Evolutionary conservation across 2,888 invertebrate genomes (phyloP), one percentile per base, ranked within the genome.

Genomic region (Gnatocerus cornutus): DNA sequence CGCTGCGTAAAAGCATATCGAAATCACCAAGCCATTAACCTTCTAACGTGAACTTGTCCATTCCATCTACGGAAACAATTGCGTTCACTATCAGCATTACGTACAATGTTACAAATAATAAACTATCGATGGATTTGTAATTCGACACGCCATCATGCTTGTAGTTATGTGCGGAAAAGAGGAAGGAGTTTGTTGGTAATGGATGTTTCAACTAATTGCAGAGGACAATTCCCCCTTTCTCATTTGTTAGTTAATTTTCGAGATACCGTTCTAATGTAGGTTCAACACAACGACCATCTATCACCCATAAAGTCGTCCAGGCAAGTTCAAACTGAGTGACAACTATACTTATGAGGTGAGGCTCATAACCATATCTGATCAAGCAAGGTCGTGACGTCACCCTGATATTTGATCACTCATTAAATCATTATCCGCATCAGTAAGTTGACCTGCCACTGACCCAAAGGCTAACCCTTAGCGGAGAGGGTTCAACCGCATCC

Each of bases 351-450:
- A 67, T 76, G 75, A 75, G 71, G 68, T 64, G 71, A 76, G 74
- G 74, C 72, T 73, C 73, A 76, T 72, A 37, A 37, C 37, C 37
- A 37, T n/a, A 77, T 77, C 76, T 75, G 73, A 43, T 56, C 56
- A 80, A 80, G 79, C 78, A 71, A 75, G 76, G 71, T 73, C 77
- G 76, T 80, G 77, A 79, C 78, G 79, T 79, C 78, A 78, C 77
- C 78, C 76, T 70, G 73, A 76, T 77, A 72, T 71, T 75, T 71
- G 56, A 65, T 76, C 73, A 68, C 62, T 73, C 76, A 76, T 77
- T 77, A 77, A 75, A 79, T 78, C 76, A 79, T 79, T 78, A 79
- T 78, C 76, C 75, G 77, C 77, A 76, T 78, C 78, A 74, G 72
- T 64, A 73, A 73, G 75, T 74, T 77, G 77, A 78, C 77, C 78